Base-by-base conservation (phyloP, 1,140 invertebrate genomes). In the Tribolium madens region DNA sequence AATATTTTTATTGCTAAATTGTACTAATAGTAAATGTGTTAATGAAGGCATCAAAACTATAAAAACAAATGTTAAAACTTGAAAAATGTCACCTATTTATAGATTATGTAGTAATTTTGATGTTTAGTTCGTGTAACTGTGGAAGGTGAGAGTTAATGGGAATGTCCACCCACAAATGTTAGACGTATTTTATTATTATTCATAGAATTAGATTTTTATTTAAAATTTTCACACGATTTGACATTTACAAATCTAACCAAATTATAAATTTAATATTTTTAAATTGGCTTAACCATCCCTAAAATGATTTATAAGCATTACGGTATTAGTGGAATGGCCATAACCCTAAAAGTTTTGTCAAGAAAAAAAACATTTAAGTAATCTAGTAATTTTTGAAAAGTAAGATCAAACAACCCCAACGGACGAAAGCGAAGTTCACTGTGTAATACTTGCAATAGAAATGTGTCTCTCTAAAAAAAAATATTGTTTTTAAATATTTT, bases 121-220 rank as follows among this genome's bases (percentile, higher is more conserved):
- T 14, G 15, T 53, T 15, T 15, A 26, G 21, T 26, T 12, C 9
- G 50, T 53, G 14, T 14, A 53, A 15, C 50, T 53, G 50, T 26
- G 21, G 50, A 53, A 53, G 50, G 50, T 53, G 50, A 53, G 50
- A 17, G 12, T 14, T 53, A 53, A 53, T 53, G 50, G 50, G 15
- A 53, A 4, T 53, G 50, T 53, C 50, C 50, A 53, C 50, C 50
- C 14, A 53, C 50, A 15, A 53, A 17, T 14, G 14, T 0, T 53
- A 9, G 0, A 1, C 9, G 9, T 15, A 7, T 0, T 26, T 26
- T 26, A 53, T 53, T 53, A 15, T 9, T 14, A 12, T 53, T 53
- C 15, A n/a, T n/a, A n/a, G n/a, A 53, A 53, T 12, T 53, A 5
- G 12, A 53, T 53, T 53, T 14, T 53, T 53, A 53, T 53, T 53